Base-by-base conservation (phyloP, 2,113 vertebrate species). In the Thunnus maccoyii region DNA sequence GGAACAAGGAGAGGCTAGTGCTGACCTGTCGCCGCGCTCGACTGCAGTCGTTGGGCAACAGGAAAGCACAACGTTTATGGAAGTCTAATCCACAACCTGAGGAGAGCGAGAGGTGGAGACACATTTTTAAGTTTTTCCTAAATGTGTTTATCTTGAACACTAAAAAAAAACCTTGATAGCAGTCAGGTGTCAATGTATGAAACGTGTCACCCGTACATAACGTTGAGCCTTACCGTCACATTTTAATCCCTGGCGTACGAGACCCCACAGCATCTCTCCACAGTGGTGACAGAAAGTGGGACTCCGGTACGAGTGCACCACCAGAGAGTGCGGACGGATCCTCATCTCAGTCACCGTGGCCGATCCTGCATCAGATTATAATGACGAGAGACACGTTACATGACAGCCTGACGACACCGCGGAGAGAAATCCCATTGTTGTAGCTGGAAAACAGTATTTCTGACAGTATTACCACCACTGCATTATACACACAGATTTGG, bases 61-160 rank as follows among this genome's bases (percentile, higher is more conserved):
- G 95, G 87, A 96, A 94, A 15, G 96, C 96, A 0, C 97, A 97
- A 48, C 97, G 96, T 60, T 97, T 97, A 66, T 97, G 97, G 66
- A 97, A 97, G 89, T 97, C 97, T 71, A 97, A 88, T 4, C 96
- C 96, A 54, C 97, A 97, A 12, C 96, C 97, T 97, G 87, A 0
- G 13, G 58, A 72, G 20, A 57, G 22, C 67, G 2, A 76, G 14
- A 55, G 15, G 54, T 1, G 46, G 13, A 12, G 22, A 22, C 2
- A 30, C 27, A 30, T 2, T 30, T 30, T 3, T 1, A 30, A 30
- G 27, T 30, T 41, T 41, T 41, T 41, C 36, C 36, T 41, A 1
- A 5, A 36, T 8, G 32, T 41, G 7, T 41, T 41, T 6, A 41
- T 41, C 36, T 41, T 41, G 1, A 41, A 36, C 32, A 7, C 32